Evolutionary conservation across 2,797 vertebrate genomes (phyloP).

Genomic region (Sebastes itinus): DNA sequence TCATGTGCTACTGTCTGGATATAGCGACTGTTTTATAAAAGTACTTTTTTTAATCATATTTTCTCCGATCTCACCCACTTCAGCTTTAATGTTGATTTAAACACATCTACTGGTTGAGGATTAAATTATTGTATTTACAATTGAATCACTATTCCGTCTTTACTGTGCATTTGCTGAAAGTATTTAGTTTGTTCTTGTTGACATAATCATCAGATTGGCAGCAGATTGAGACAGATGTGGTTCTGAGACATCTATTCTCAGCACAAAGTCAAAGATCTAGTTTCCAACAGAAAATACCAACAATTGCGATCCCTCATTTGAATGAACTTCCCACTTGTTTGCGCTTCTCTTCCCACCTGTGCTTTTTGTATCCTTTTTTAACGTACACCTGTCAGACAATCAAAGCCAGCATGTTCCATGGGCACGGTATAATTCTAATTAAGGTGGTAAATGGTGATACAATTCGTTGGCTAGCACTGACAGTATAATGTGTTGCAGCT

Average conservation of each 20-base stretch:
- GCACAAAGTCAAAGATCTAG: background rate
- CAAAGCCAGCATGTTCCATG: background rate
- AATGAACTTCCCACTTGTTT: background rate
- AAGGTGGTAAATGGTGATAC: background rate
- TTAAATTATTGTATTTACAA: background rate
- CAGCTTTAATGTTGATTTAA: background rate
- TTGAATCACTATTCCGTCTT: background rate
- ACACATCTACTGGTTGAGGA: background rate
- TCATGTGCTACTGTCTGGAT: too few species aligned
- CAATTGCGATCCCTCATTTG: background rate
- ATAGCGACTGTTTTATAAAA: too few species aligned
- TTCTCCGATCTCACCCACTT: too few species aligned
- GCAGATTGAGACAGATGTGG: background rate
- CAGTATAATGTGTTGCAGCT: background rate
- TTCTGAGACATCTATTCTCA: background rate
- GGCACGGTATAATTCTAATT: background rate
- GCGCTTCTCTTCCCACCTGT: background rate
- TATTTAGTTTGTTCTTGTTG: background rate
- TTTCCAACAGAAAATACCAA: background rate
- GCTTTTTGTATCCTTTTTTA: background rate
- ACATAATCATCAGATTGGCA: background rate
- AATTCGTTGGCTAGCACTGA: background rate
- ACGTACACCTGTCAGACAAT: background rate
- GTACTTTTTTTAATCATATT: too few species aligned
- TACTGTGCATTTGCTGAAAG: background rate